Percentiles rank a stretch among this genome's conserved stretches.
Evolutionary conservation across 1,140 invertebrate species (phyloP).

Genomic region (Telenomus remus): DNA sequence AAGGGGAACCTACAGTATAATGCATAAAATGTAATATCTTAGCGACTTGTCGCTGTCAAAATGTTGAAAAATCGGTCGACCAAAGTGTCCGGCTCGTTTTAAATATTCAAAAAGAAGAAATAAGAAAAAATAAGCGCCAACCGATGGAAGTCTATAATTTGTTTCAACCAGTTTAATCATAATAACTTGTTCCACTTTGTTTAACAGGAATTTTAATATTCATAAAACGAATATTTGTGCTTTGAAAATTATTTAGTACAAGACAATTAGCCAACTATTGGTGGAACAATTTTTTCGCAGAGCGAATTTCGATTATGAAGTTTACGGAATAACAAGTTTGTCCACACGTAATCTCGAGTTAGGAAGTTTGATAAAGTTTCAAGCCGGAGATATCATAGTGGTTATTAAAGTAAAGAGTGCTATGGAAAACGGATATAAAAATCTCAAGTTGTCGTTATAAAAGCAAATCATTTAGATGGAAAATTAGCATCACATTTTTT

Average conservation of each 20-base stretch:
- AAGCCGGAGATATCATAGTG: conserved; percentile 11
- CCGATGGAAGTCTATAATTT: too few relatives aligned
- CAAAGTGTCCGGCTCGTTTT: too few relatives aligned
- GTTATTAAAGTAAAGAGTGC: conserved; percentile 2
- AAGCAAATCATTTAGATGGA: not conserved
- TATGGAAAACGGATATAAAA: not conserved
- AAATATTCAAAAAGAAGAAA: too few relatives aligned
- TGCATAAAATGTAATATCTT: conserved; percentile 33
- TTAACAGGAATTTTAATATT: too few relatives aligned
- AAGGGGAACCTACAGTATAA: conserved; percentile 83
- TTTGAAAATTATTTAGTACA: not conserved
- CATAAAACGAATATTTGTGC: too few relatives aligned
- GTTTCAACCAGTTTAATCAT: too few relatives aligned
- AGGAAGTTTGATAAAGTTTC: conserved; percentile 31
- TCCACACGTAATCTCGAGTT: conserved; percentile 25
- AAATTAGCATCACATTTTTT: too few relatives aligned
- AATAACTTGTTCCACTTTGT: too few relatives aligned
- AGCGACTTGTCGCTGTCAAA: not conserved
- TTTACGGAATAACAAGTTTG: conserved; percentile 34
- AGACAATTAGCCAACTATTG: not conserved
- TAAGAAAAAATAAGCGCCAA: too few relatives aligned
- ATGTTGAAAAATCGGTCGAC: too few relatives aligned
- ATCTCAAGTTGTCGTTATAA: not conserved
- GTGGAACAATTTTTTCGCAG: not conserved
- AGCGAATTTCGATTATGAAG: conserved; percentile 21